A percentile compares a stretch with the other conserved stretches of the same genome.
phyloP scores from a whole-genome alignment of 2,797 vertebrate species.

The Bucorvus abyssinicus region DNA sequence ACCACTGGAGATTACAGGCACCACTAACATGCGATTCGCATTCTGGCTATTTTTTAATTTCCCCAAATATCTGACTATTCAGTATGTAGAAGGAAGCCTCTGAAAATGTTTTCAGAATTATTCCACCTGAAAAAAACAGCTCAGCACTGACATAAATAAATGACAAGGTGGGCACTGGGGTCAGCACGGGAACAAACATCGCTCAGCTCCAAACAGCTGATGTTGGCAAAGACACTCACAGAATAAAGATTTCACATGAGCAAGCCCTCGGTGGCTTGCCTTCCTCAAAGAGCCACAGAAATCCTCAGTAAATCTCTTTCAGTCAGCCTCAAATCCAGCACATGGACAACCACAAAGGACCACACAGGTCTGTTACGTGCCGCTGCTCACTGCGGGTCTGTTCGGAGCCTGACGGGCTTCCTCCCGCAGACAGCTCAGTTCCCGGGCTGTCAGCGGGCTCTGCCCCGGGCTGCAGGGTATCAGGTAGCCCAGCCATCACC shows the following conservation, averaged over 20 bases:
- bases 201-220: not conserved
- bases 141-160: not conserved
- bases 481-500: not conserved
- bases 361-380: not conserved
- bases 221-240: not conserved
- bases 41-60: not conserved
- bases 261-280: not conserved
- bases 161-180: not conserved
- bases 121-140: not conserved
- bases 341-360: not conserved
- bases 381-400: not conserved
- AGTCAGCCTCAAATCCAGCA: not conserved
- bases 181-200: not conserved
- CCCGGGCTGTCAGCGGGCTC: not conserved
- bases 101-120: fast-evolving
- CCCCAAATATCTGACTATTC: not conserved
- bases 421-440: not conserved
- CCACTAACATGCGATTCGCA: not conserved
- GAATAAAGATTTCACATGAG: not conserved
- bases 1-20: not conserved
- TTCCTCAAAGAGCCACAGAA: not conserved
- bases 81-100: not conserved
- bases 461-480: not conserved
- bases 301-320: not conserved
- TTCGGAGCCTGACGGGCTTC: not conserved